Conservation (phyloP, 2,888 invertebrate genomes). For the Aspidiotus destructor region DNA sequence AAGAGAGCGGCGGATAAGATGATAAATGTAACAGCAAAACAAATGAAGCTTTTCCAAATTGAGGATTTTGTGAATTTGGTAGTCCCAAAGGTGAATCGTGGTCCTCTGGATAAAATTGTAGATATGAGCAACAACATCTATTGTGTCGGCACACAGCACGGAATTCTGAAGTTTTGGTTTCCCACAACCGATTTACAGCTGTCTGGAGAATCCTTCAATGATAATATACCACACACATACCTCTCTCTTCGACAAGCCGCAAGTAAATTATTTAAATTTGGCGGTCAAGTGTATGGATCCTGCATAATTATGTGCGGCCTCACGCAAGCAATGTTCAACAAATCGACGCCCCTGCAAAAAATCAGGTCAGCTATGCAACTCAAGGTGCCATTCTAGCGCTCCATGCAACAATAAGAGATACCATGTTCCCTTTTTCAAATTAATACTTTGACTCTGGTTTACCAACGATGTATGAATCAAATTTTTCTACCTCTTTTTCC, state of each 20-base stretch:
- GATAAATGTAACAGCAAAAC: neutral
- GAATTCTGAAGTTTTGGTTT: neutral
- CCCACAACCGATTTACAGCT: neutral
- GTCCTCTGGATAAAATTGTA: constrained; percentile 1
- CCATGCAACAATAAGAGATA: neutral
- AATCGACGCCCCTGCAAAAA: neutral
- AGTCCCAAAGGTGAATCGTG: constrained; percentile 1
- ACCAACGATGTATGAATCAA: too few relatives aligned
- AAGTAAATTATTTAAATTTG: neutral
- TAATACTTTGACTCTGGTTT: too few relatives aligned
- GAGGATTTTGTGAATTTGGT: neutral
- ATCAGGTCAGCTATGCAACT: neutral
- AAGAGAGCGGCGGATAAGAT: neutral
- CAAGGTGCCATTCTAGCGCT: neutral
- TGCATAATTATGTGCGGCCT: neutral
- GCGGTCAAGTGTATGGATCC: neutral
- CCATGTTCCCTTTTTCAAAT: constrained; percentile 2
- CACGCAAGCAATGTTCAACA: constrained; percentile 1
- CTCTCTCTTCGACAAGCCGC: neutral
- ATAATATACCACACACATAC: neutral
- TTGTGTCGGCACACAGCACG: constrained; percentile 1
- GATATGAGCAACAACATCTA: neutral
- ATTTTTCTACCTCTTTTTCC: too few relatives aligned
- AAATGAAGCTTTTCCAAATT: neutral
- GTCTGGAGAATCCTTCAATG: neutral